Conservation (phyloP, 2,888 invertebrate genomes). For the Latrodectus elegans region DNA sequence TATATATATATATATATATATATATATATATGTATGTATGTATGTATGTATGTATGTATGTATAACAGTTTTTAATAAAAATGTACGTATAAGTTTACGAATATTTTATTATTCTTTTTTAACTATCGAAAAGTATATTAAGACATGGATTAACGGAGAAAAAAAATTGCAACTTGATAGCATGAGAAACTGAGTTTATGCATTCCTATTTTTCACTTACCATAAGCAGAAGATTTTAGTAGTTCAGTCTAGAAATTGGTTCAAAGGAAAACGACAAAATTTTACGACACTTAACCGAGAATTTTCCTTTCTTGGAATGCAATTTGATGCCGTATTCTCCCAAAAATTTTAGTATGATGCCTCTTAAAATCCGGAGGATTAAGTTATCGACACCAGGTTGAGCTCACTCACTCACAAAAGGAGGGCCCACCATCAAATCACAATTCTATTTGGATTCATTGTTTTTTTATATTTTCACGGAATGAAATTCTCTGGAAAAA, state of each 20-base stretch:
- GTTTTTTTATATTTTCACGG: conserved; percentile 10
- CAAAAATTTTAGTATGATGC: neutral
- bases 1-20: too few species aligned
- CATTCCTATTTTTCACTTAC: neutral
- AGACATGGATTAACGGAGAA: neutral
- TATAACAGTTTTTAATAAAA: too few species aligned
- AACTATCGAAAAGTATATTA: too few species aligned
- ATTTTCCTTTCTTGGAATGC: neutral
- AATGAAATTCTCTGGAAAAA: conserved; percentile 26
- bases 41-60: too few species aligned
- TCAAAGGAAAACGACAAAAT: neutral
- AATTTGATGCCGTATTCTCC: neutral
- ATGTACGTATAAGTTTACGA: too few species aligned
- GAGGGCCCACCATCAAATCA: neutral
- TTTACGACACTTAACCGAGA: neutral
- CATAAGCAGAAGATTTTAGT: neutral
- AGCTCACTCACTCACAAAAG: neutral
- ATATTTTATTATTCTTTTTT: too few species aligned
- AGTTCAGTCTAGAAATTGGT: neutral
- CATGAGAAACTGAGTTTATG: neutral
- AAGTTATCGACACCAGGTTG: neutral
- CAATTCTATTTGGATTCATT: conserved; percentile 1
- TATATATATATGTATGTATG: too few species aligned
- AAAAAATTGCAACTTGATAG: neutral
- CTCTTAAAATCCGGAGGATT: neutral